Evolutionary conservation across 2,888 invertebrate genomes (phyloP).

Genomic region (Agriotes lineatus): DNA sequence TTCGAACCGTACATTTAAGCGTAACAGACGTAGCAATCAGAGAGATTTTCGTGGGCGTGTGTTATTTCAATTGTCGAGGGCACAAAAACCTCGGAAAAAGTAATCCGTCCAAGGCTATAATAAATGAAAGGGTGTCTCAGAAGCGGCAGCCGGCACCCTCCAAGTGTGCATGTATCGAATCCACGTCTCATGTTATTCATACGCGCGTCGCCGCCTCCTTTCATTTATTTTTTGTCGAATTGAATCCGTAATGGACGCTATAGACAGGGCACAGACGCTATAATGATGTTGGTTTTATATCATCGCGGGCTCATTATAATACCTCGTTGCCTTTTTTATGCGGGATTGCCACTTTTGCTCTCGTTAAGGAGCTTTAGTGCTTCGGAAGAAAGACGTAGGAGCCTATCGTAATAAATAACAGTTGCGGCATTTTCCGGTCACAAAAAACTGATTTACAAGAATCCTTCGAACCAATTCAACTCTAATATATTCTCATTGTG

Average conservation of each 20-base stretch:
- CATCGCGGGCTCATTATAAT: constrained; percentile 48
- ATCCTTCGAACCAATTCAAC: neutral
- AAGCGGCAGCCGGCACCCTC: constrained; percentile 49
- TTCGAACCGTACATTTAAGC: constrained; percentile 17
- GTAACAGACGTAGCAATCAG: constrained; percentile 24
- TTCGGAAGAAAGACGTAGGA: neutral
- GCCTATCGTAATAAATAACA: neutral
- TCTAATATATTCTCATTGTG: constrained; percentile 20
- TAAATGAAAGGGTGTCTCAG: constrained; percentile 52
- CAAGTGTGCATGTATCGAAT: constrained; percentile 46
- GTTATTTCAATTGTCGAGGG: constrained; percentile 34
- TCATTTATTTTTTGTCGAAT: constrained; percentile 51
- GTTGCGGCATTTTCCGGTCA: neutral
- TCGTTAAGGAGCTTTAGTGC: neutral
- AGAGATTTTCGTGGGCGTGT: constrained; percentile 21
- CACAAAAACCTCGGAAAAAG: constrained; percentile 26
- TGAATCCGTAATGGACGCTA: constrained; percentile 50
- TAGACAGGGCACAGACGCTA: constrained; percentile 50
- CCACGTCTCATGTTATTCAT: constrained; percentile 48
- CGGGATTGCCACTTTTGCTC: constrained; percentile 11
- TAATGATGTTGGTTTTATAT: constrained; percentile 52
- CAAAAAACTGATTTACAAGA: neutral
- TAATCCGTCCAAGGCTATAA: constrained; percentile 32
- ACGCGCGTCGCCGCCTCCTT: constrained; percentile 48
- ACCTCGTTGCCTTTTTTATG: constrained; percentile 37